Evolutionary conservation across 2,797 vertebrate species (phyloP), one percentile per base, ranked within the genome.

Genomic region (Manis pentadactyla): DNA sequence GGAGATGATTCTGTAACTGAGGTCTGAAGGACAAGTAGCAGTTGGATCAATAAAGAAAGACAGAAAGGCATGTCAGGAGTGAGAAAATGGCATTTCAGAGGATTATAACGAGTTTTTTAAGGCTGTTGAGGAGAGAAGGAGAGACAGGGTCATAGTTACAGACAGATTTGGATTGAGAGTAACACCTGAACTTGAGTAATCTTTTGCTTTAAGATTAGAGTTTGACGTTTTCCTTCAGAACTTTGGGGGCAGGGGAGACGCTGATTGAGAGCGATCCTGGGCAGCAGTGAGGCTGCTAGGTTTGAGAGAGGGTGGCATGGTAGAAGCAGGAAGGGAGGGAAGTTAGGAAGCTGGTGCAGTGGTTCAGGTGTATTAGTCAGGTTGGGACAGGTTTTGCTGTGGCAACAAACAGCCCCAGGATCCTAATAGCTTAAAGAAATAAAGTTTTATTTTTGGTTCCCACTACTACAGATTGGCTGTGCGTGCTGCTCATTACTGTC

Each of bases 211-310:
- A 82, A 39, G 74, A 63, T 74, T 73, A 86, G 64, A 39, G 63
- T 79, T 39, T 88, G 18, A 77, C 59, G n/a, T n/a, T 83, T 88
- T 84, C 23, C 83, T 83, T 79, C 53, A 92, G 69, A 94, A 66
- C 49, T 77, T 59, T 29, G 25, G 10, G 5, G 39, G 11, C 29
- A 83, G 66, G 42, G 17, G 12, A 29, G 37, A 77, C 15, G 15
- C 21, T 79, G 83, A 55, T 75, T 68, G 84, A 74, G 79, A 63
- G 53, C 17, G n/a, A 2, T 37, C 7, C 4, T 57, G 69, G 49
- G 63, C 12, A 13, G 42, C 7, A 39, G 0, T 64, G 29, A 83
- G 29, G 37, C n/a, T 18, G 17, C 39, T 13, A 27, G 64, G 55
- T 51, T 57, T 37, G 39, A 34, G 15, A 75, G 42, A 57, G 27